phyloP scores from a whole-genome alignment of 2,113 vertebrate genomes.

The Chiloscyllium plagiosum region DNA sequence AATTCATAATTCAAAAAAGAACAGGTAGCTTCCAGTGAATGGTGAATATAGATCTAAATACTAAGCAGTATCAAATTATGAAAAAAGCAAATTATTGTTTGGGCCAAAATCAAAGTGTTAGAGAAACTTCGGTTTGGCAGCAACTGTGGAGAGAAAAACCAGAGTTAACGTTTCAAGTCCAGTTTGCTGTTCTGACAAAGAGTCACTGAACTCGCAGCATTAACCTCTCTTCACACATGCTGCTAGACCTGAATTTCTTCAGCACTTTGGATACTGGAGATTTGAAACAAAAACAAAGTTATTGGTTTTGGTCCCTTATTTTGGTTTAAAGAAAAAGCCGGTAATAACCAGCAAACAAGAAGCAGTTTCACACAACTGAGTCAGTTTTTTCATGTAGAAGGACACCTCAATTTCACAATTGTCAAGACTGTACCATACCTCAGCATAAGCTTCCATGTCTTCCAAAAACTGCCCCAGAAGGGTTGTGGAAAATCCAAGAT shows the following conservation, averaged over 20 bases:
- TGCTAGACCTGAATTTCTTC: too few species aligned
- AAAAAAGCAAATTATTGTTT: neutral
- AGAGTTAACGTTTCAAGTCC: too few species aligned
- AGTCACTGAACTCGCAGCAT: too few species aligned
- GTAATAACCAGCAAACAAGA: neutral
- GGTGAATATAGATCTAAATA: neutral
- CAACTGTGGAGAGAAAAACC: too few species aligned
- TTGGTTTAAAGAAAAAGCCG: neutral
- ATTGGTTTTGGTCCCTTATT: neutral
- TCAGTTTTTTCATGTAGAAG: neutral
- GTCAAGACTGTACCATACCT: conserved; percentile 58
- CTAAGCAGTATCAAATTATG: neutral
- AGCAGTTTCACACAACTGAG: neutral
- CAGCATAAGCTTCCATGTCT: conserved; percentile 98
- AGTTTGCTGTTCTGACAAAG: too few species aligned
- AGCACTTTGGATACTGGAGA: too few species aligned
- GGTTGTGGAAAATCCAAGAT: conserved; percentile 93
- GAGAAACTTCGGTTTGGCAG: too few species aligned
- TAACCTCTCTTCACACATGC: too few species aligned
- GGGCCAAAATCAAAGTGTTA: too few species aligned
- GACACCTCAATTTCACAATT: neutral
- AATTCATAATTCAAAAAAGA: neutral
- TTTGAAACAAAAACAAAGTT: too few species aligned
- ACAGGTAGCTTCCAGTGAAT: neutral
- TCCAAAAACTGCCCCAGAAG: conserved; percentile 94